Conservation (phyloP, 2,113 vertebrate genomes). For the Gopherus evgoodei region DNA sequence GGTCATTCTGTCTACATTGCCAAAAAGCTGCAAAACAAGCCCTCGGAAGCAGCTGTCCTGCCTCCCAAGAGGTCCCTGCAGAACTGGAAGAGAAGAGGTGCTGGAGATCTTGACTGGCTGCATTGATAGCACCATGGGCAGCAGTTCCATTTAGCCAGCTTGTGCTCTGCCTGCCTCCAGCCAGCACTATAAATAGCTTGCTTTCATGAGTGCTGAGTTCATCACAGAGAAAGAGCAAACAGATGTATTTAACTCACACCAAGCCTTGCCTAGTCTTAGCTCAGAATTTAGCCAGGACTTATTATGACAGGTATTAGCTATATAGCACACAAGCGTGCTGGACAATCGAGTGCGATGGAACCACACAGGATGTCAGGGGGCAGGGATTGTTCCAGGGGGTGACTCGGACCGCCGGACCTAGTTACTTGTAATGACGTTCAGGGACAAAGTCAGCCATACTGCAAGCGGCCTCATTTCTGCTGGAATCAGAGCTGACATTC, state of each 20-base stretch:
- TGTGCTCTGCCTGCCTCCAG: constrained; percentile 4
- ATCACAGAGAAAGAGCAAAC: constrained; percentile 8
- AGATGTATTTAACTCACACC: neutral
- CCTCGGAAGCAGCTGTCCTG: neutral
- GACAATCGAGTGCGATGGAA: neutral
- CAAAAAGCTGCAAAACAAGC: neutral
- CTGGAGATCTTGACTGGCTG: neutral
- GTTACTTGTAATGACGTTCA: neutral
- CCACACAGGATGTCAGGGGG: neutral
- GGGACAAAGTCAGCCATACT: neutral
- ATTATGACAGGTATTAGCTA: neutral
- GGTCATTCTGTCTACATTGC: neutral
- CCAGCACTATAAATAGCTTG: constrained; percentile 29
- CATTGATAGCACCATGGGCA: neutral
- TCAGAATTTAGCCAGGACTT: neutral
- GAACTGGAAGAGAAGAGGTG: neutral
- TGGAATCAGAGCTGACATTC: neutral
- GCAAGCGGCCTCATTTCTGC: neutral
- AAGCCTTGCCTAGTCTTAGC: neutral
- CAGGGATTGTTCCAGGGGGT: neutral
- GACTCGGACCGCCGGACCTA: neutral
- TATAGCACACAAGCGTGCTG: neutral
- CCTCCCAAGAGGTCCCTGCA: neutral
- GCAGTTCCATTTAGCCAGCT: neutral
- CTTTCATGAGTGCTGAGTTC: constrained; percentile 18